Evolutionary conservation across 2,113 vertebrate genomes (phyloP).

Genomic region (Lepus timidus): DNA sequence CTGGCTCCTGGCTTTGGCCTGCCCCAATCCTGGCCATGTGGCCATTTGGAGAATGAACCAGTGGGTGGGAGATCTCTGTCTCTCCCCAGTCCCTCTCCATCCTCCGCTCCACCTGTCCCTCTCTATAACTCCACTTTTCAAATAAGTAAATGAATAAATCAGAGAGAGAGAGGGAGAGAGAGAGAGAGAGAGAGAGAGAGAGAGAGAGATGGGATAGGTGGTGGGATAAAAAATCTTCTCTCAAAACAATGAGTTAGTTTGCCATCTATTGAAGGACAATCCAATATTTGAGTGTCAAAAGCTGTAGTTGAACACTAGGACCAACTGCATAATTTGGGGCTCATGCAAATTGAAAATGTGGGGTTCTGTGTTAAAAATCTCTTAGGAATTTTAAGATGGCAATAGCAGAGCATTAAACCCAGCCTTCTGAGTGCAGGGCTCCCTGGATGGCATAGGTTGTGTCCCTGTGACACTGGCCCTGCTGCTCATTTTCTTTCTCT

Average conservation of each 20-base stretch:
- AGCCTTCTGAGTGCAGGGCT: background rate
- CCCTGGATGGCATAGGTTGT: fast-evolving
- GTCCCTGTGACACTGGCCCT: fast-evolving
- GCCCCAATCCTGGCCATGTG: no score
- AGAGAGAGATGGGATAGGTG: background rate
- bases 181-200: no score
- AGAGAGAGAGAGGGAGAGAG: no score
- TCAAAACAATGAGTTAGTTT: background rate
- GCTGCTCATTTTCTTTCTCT: background rate
- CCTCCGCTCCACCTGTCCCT: no score
- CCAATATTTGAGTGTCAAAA: background rate
- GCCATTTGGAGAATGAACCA: no score
- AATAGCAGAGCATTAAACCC: background rate
- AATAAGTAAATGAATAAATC: no score
- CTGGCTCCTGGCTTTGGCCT: no score
- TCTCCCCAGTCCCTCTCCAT: no score
- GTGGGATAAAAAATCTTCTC: background rate
- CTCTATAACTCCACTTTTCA: no score
- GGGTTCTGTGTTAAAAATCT: background rate
- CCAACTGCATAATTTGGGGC: background rate
- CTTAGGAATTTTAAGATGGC: background rate
- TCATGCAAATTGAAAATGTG: background rate
- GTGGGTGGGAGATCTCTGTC: no score
- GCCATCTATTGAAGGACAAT: background rate
- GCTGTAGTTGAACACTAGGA: background rate